A percentile compares a stretch with the other conserved stretches of the same genome.
Evolutionary conservation across 2,113 vertebrate species (phyloP).

Genomic region (Coptodon bakossiorum): DNA sequence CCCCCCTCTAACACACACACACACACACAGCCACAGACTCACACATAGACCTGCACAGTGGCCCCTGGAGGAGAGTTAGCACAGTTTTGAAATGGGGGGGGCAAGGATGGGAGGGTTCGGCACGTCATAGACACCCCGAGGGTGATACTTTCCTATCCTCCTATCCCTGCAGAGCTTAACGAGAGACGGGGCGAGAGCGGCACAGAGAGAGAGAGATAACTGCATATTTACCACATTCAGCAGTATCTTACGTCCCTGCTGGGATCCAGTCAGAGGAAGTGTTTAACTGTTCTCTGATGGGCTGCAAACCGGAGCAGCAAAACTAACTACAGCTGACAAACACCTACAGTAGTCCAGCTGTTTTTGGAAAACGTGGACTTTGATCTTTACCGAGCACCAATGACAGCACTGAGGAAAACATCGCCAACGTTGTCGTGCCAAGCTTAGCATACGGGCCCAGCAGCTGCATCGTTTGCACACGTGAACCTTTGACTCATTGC

Average conservation of each 20-base stretch:
- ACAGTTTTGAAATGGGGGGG: constrained; percentile 23
- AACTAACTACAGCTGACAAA: constrained; percentile 39
- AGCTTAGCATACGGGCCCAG: neutral
- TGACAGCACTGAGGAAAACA: neutral
- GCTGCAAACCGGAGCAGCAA: constrained; percentile 38
- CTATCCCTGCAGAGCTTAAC: constrained; percentile 48
- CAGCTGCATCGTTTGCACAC: neutral
- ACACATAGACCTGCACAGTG: neutral
- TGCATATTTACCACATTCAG: constrained; percentile 62
- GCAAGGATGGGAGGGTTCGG: constrained; percentile 14
- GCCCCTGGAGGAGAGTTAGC: constrained; percentile 54
- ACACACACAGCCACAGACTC: neutral
- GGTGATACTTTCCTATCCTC: constrained; percentile 54
- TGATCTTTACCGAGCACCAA: neutral
- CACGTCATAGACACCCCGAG: constrained; percentile 54
- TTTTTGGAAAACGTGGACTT: neutral
- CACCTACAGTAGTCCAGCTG: neutral
- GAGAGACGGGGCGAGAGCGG: constrained; percentile 29
- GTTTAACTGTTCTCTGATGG: constrained; percentile 52
- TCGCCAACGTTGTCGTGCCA: neutral
- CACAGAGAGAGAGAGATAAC: constrained; percentile 24
- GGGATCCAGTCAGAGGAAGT: constrained; percentile 54
- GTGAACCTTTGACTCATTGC: neutral
- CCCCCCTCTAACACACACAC: constrained; percentile 48
- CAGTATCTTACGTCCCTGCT: constrained; percentile 58